phyloP scores from a whole-genome alignment of 2,113 vertebrate species.

The Marcusenius ussheri region DNA sequence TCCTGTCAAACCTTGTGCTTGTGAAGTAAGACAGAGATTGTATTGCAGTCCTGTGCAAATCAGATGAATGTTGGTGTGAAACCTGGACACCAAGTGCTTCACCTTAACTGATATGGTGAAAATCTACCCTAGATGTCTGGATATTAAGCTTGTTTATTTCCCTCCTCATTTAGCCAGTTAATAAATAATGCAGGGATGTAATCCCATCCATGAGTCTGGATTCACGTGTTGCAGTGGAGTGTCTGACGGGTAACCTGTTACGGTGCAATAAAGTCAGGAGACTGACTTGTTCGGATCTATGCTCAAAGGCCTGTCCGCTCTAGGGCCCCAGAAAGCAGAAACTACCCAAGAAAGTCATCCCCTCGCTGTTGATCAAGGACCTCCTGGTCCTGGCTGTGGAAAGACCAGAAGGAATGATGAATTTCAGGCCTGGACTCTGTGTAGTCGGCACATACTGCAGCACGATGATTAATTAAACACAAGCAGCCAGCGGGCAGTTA shows the following conservation, averaged over 20 bases:
- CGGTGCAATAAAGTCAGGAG: not conserved
- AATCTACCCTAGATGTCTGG: not conserved
- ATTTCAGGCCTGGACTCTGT: not conserved
- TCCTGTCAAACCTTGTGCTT: not conserved
- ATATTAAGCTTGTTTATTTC: not conserved
- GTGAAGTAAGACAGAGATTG: not conserved
- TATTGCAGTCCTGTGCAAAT: not conserved
- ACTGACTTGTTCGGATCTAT: not conserved
- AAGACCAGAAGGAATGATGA: not conserved
- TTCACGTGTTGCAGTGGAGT: not conserved
- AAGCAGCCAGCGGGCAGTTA: not conserved
- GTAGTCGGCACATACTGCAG: not conserved
- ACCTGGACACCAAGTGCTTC: not conserved
- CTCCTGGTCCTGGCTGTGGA: not conserved
- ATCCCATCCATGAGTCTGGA: not conserved
- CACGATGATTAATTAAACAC: not conserved
- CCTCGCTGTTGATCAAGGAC: not conserved
- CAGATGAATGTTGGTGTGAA: not conserved
- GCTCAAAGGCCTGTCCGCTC: not conserved
- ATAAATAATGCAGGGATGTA: conserved; percentile 3
- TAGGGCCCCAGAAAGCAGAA: not conserved
- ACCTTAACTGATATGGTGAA: not conserved
- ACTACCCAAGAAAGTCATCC: not conserved
- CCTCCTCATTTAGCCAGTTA: not conserved
- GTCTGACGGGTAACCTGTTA: not conserved